Evolutionary conservation across 2,113 vertebrate species (phyloP).

Genomic region (Toxotes chatareus): DNA sequence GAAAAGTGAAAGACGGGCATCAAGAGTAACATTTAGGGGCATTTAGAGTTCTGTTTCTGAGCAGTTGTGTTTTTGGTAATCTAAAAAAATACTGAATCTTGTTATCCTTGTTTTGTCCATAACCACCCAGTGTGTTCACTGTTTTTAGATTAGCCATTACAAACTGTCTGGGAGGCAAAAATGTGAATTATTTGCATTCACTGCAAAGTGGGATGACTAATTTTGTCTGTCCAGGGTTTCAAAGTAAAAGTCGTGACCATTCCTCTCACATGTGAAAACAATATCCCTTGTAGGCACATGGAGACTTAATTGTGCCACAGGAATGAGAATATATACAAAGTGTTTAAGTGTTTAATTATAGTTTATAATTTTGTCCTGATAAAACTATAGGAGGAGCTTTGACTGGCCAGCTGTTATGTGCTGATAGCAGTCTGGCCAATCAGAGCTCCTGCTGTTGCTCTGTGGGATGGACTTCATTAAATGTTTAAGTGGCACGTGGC

Average conservation of each 20-base stretch:
- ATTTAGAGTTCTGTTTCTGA: background rate
- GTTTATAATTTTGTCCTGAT: background rate
- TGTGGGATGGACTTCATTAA: slow-evolving; percentile 9
- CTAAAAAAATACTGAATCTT: background rate
- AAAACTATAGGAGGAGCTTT: background rate
- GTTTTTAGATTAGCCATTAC: background rate
- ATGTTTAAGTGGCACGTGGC: background rate
- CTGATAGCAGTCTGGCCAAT: background rate
- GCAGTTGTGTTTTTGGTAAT: background rate
- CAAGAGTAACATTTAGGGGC: background rate
- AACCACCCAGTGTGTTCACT: background rate
- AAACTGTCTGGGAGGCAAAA: background rate
- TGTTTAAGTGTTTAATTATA: background rate
- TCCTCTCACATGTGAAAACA: background rate
- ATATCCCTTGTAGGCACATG: background rate
- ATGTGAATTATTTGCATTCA: background rate
- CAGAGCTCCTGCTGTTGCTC: background rate
- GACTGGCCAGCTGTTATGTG: slow-evolving; percentile 24
- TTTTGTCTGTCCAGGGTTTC: background rate
- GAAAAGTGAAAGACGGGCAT: background rate
- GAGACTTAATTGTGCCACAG: background rate
- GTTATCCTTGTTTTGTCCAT: background rate
- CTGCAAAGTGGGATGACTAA: background rate
- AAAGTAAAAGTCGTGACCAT: background rate
- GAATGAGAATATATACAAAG: background rate